A percentile compares a stretch with the other conserved stretches of the same genome.
These are phyloP conservation scores for Eugnorisma glareosa DNA, from an alignment of 2,888 invertebrate genomes.

Conservation along the genomic window DNA sequence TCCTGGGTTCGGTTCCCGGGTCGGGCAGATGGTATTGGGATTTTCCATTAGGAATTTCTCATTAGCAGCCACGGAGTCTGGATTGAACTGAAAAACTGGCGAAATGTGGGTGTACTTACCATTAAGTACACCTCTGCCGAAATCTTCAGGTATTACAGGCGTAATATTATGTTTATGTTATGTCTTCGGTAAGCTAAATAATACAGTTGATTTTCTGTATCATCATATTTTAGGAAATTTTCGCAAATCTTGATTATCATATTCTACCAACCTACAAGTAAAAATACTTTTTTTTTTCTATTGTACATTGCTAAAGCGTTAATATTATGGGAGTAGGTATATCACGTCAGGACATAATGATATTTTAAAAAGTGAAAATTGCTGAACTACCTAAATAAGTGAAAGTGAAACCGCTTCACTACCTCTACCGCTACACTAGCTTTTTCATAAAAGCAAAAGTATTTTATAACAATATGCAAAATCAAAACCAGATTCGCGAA, in stretches of 20 bases:
- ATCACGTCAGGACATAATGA: background rate
- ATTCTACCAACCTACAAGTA: too few relatives aligned
- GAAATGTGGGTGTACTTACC: too few relatives aligned
- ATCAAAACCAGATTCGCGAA: background rate
- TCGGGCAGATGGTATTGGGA: too few relatives aligned
- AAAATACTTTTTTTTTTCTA: background rate
- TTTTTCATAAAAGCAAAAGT: constrained; percentile 17
- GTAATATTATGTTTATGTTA: too few relatives aligned
- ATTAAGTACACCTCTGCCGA: too few relatives aligned
- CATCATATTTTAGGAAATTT: too few relatives aligned
- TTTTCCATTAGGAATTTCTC: too few relatives aligned
- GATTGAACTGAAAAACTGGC: too few relatives aligned
- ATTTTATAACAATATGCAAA: background rate
- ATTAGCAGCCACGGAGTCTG: too few relatives aligned
- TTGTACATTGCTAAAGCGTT: background rate
- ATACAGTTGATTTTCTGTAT: background rate
- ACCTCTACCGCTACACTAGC: background rate
- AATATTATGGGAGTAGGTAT: background rate
- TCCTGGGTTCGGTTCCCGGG: too few relatives aligned
- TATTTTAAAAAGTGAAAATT: background rate
- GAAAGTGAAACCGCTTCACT: background rate
- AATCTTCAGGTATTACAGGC: too few relatives aligned
- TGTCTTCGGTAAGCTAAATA: background rate
- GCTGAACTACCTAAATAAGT: background rate
- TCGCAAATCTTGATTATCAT: too few relatives aligned